phyloP scores from a whole-genome alignment of 2,888 invertebrate species.

The Diachrysia chrysitis region DNA sequence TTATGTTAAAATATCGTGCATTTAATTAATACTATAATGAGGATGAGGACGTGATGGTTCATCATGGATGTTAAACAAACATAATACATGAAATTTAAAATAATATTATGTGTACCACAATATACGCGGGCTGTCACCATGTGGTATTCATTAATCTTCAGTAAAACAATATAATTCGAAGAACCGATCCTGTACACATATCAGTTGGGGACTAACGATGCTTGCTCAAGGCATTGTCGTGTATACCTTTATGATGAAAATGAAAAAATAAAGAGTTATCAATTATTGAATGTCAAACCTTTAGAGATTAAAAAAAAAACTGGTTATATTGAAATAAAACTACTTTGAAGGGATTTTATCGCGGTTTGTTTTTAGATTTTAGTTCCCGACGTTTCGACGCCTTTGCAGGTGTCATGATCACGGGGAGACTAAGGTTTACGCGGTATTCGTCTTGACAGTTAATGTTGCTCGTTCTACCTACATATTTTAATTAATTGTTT shows the following conservation, averaged over 20 bases:
- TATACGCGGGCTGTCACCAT: slow-evolving; percentile 20
- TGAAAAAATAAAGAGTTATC: too few relatives aligned
- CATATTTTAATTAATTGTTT: too few relatives aligned
- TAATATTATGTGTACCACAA: slow-evolving; percentile 17
- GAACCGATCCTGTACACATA: background rate
- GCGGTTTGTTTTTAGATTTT: too few relatives aligned
- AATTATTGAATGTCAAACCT: too few relatives aligned
- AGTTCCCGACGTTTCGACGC: too few relatives aligned
- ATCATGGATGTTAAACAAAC: slow-evolving; percentile 28
- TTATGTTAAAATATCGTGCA: background rate
- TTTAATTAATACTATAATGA: slow-evolving; percentile 33
- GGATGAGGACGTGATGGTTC: slow-evolving; percentile 26
- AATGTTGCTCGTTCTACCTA: too few relatives aligned
- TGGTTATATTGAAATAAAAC: too few relatives aligned
- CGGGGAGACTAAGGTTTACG: too few relatives aligned
- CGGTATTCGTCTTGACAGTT: too few relatives aligned
- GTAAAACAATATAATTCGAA: slow-evolving; percentile 28
- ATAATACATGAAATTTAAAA: slow-evolving; percentile 8
- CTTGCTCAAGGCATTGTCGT: background rate
- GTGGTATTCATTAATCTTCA: slow-evolving; percentile 37
- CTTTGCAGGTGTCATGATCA: too few relatives aligned
- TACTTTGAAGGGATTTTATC: too few relatives aligned
- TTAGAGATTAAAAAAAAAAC: too few relatives aligned
- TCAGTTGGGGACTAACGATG: background rate
- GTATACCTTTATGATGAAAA: background rate